These are phyloP conservation scores for Oreotrochilus melanogaster DNA, from an alignment of 2,113 vertebrate genomes.

Conservation along the genomic window DNA sequence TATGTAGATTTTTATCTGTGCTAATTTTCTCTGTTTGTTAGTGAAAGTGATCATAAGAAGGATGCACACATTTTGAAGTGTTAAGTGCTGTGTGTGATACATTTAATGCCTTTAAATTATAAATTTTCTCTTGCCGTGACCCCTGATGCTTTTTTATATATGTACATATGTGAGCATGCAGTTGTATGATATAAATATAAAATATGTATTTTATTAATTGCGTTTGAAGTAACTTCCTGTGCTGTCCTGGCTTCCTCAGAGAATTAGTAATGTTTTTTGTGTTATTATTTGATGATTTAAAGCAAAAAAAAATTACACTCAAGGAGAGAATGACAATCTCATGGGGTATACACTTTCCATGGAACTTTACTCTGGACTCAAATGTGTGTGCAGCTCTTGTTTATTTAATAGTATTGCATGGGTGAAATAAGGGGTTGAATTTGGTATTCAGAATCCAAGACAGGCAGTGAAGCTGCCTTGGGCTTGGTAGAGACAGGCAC, in stretches of 20 bases:
- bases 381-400: neutral
- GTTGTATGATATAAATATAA: conserved; percentile 14
- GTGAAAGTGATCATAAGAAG: conserved; percentile 13
- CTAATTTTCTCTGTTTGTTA: conserved; percentile 18
- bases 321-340: neutral
- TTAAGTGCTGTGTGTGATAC: neutral
- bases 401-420: conserved; percentile 23
- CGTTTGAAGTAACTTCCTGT: conserved; percentile 1
- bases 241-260: neutral
- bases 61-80: neutral
- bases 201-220: conserved; percentile 15
- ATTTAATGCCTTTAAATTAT: conserved; percentile 11
- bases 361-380: neutral
- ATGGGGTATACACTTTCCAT: neutral
- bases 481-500: neutral
- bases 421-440: neutral
- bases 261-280: conserved; percentile 22
- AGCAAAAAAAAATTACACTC: conserved; percentile 11
- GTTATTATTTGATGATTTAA: conserved; percentile 34
- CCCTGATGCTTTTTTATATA: neutral
- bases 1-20: conserved; percentile 70
- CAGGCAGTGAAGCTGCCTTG: neutral
- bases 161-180: neutral
- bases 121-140: neutral
- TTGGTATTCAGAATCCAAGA: neutral